Conservation (phyloP, 2,888 invertebrate species). For the Andrena bucephala region DNA sequence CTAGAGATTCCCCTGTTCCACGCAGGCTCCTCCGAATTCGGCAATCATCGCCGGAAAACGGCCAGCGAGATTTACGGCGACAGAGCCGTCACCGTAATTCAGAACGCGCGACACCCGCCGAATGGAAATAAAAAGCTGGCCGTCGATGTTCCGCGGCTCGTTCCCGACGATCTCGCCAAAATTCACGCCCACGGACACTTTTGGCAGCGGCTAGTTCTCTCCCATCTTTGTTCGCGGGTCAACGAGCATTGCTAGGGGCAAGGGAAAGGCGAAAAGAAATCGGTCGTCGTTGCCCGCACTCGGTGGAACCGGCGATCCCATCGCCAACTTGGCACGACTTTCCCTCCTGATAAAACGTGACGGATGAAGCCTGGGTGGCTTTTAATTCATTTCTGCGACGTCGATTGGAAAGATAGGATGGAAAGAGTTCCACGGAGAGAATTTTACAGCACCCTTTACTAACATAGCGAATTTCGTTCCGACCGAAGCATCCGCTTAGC, state of each 20-base stretch:
- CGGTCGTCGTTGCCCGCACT: not conserved
- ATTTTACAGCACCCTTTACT: too few species aligned
- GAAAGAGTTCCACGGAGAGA: too few species aligned
- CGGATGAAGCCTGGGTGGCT: constrained; percentile 2
- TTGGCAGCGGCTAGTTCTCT: constrained; percentile 30
- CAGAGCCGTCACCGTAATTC: constrained; percentile 49
- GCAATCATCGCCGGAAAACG: not conserved
- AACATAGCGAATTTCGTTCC: too few species aligned
- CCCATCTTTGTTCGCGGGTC: constrained; percentile 50
- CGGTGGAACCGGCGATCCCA: constrained; percentile 21
- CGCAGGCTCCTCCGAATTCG: too few species aligned
- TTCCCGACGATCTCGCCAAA: constrained; percentile 27
- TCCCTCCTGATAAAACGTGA: constrained; percentile 21
- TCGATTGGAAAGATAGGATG: too few species aligned
- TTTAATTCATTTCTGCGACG: constrained; percentile 31
- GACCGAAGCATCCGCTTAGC: not conserved
- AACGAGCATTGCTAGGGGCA: constrained; percentile 12
- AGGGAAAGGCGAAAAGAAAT: constrained; percentile 24
- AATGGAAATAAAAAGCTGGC: constrained; percentile 30
- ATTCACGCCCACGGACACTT: constrained; percentile 22
- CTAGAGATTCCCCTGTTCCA: too few species aligned
- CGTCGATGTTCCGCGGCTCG: constrained; percentile 1
- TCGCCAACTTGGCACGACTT: constrained; percentile 51
- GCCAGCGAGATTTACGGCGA: constrained; percentile 34
- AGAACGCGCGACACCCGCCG: constrained; percentile 7